These are phyloP conservation scores for Oncorhynchus keta DNA, from an alignment of 2,113 vertebrate species.

Conservation along the genomic window DNA sequence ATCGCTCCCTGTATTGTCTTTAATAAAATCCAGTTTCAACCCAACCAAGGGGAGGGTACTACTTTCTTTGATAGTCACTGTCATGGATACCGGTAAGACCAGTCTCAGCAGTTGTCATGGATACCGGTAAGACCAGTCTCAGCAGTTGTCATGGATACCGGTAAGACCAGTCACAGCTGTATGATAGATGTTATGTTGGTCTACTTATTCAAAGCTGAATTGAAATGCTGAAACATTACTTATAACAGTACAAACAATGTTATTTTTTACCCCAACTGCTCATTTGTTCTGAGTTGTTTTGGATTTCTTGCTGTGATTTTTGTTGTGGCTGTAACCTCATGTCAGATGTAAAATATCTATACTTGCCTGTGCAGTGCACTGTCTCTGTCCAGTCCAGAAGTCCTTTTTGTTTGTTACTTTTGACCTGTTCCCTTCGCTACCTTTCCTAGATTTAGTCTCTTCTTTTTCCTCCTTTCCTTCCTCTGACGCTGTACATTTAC, in stretches of 20 bases:
- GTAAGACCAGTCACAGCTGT: constrained; percentile 1
- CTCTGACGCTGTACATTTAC: background rate
- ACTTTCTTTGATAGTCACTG: constrained; percentile 57
- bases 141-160: constrained; percentile 31
- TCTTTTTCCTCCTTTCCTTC: background rate
- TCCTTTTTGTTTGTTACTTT: no score
- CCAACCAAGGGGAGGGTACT: constrained; percentile 53
- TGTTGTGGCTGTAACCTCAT: background rate
- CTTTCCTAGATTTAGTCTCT: background rate
- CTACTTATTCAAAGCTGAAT: constrained; percentile 25
- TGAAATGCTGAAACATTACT: background rate
- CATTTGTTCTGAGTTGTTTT: background rate
- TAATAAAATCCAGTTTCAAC: constrained; percentile 71
- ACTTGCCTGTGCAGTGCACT: background rate
- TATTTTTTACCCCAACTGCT: background rate
- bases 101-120: constrained; percentile 27
- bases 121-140: background rate
- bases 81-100: constrained; percentile 28
- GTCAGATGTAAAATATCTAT: constrained; percentile 1
- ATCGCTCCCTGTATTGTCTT: constrained; percentile 50
- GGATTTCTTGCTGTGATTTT: background rate
- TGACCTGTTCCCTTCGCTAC: background rate
- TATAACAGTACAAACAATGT: background rate
- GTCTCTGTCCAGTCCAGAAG: background rate
- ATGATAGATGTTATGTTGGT: constrained; percentile 37